Conservation (phyloP, 2,797 vertebrate species). For the Myiothlypis coronata region DNA sequence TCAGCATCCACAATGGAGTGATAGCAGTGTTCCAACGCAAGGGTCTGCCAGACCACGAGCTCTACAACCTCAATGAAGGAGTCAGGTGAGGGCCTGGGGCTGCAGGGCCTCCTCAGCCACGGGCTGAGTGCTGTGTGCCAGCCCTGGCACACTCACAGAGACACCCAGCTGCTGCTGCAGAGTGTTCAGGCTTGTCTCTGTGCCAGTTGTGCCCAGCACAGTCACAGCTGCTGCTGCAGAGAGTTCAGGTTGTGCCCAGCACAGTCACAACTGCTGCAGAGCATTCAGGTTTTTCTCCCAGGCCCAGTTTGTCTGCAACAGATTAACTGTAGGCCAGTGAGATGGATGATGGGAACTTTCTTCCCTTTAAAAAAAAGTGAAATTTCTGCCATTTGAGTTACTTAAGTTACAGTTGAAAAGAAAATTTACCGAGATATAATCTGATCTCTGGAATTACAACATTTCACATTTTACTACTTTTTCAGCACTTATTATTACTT, state of each 20-base stretch:
- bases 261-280: not conserved
- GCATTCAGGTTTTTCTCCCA: not conserved
- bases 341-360: not conserved
- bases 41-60: conserved; percentile 90
- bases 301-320: not conserved
- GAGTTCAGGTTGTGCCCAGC: not conserved
- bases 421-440: not conserved
- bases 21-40: conserved; percentile 93
- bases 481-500: not conserved
- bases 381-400: not conserved
- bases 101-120: rapidly evolving
- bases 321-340: not conserved
- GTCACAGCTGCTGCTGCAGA: not conserved
- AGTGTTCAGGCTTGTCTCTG: not conserved
- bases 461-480: not conserved
- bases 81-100: conserved; percentile 82
- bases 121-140: not conserved
- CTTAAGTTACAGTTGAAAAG: not conserved
- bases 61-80: conserved; percentile 93
- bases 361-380: not conserved
- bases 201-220: not conserved
- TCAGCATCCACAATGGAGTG: conserved; percentile 94
- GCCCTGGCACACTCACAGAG: rapidly evolving
- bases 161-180: not conserved
- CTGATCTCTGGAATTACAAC: not conserved